A percentile compares a stretch with the other conserved stretches of the same genome.
Evolutionary conservation across 64 coral and sea anemone genomes (phyloP).

Genomic region (Stichodactyla mertensii): DNA sequence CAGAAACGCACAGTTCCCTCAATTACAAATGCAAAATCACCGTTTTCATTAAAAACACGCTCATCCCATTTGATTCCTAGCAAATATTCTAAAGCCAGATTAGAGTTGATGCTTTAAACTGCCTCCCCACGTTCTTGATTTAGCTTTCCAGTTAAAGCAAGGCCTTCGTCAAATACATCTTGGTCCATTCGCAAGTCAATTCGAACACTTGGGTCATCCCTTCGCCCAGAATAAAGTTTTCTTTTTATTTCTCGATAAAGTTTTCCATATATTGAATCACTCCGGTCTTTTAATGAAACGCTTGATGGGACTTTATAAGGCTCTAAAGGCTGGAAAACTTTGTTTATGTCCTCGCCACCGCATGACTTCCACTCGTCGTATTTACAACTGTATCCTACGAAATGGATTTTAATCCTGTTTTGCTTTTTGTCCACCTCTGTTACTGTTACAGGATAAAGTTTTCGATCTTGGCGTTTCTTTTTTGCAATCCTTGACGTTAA

Average conservation of each 20-base stretch:
- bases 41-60: conserved; percentile 15
- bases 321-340: neutral
- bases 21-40: conserved; percentile 37
- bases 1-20: conserved; percentile 17
- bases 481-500: too few species aligned
- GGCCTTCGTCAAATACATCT: conserved; percentile 37
- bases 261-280: conserved; percentile 17
- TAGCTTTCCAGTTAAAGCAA: neutral
- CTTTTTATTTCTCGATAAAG: conserved; percentile 42
- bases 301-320: neutral
- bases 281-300: conserved; percentile 6
- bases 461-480: too few species aligned
- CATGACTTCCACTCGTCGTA: conserved; percentile 19
- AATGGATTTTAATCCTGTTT: too few species aligned
- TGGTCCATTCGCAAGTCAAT: conserved; percentile 27
- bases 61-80: conserved; percentile 28
- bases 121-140: neutral
- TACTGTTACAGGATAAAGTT: too few species aligned
- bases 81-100: neutral
- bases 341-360: neutral
- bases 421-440: too few species aligned
- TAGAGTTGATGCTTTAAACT: neutral
- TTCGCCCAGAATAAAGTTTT: conserved; percentile 39
- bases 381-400: neutral
- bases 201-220: conserved; percentile 32